Percentiles rank a stretch among this genome's conserved stretches.
phyloP scores from a whole-genome alignment of 2,113 vertebrate genomes.

The Electrona antarctica region DNA sequence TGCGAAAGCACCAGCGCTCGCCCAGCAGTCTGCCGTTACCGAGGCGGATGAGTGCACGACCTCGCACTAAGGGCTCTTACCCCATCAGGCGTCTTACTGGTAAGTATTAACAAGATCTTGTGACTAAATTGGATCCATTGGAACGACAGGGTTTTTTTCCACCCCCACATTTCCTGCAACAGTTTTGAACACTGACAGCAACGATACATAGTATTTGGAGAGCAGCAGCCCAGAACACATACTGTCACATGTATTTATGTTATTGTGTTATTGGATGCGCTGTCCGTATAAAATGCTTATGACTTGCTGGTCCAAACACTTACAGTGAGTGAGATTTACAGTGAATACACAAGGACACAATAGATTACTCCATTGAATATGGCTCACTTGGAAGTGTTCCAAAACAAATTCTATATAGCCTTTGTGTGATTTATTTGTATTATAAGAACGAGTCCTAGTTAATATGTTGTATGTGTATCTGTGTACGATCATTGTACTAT shows the following conservation, averaged over 20 bases:
- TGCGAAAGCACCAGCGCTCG: too few relatives aligned
- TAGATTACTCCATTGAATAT: slow-evolving; percentile 10
- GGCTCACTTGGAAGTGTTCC: slow-evolving; percentile 5
- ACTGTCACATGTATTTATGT: slow-evolving; percentile 65
- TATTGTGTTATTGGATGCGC: slow-evolving; percentile 60
- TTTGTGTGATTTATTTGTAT: not conserved
- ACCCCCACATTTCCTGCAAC: too few relatives aligned
- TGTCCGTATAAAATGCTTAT: slow-evolving; percentile 34
- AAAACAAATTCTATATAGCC: not conserved
- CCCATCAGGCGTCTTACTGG: too few relatives aligned
- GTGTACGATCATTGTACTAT: slow-evolving; percentile 27
- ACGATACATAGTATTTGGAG: slow-evolving; percentile 16
- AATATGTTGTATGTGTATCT: slow-evolving; percentile 15
- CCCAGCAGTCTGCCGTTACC: too few relatives aligned
- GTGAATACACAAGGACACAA: slow-evolving; percentile 17
- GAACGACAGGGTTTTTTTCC: too few relatives aligned
- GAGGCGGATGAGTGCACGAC: too few relatives aligned
- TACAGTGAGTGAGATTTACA: slow-evolving; percentile 4
- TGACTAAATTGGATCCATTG: too few relatives aligned
- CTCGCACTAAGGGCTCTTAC: too few relatives aligned
- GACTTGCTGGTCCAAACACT: slow-evolving; percentile 30
- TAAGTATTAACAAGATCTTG: too few relatives aligned
- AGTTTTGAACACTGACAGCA: too few relatives aligned
- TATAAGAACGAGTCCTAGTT: not conserved
- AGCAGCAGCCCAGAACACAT: slow-evolving; percentile 37